Evolutionary conservation across 1,140 invertebrate species (phyloP).

Genomic region (Drosophila ficusphila): DNA sequence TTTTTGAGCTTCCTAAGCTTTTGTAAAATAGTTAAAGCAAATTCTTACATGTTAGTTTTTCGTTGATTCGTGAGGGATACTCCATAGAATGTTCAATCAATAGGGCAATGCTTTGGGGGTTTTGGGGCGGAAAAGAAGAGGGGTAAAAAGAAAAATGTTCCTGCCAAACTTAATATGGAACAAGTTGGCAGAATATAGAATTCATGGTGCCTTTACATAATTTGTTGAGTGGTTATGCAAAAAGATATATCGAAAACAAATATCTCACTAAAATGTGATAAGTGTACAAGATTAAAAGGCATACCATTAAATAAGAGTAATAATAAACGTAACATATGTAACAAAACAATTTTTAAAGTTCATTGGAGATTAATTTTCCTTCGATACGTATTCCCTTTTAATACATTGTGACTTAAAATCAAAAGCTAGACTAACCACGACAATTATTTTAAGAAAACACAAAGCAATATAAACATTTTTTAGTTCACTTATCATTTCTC

Average conservation of each 20-base stretch:
- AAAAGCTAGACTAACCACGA: too few relatives aligned
- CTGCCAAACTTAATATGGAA: neutral
- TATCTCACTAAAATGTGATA: too few relatives aligned
- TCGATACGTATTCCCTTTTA: too few relatives aligned
- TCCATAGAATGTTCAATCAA: conserved; percentile 49
- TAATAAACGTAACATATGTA: too few relatives aligned
- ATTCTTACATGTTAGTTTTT: conserved; percentile 64
- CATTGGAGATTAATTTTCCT: too few relatives aligned
- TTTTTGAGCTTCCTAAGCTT: conserved; percentile 57
- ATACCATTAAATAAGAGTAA: too few relatives aligned
- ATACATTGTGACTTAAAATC: too few relatives aligned
- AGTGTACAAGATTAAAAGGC: too few relatives aligned
- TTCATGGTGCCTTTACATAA: neutral
- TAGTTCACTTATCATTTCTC: neutral
- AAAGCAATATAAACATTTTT: neutral
- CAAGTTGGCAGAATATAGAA: neutral
- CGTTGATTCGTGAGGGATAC: conserved; percentile 45
- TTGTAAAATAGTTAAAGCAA: conserved; percentile 62
- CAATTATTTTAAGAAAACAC: too few relatives aligned
- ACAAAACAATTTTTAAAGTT: too few relatives aligned
- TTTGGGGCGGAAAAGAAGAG: neutral
- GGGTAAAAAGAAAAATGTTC: neutral
- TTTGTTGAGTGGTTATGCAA: too few relatives aligned
- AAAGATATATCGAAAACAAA: too few relatives aligned
- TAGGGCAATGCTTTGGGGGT: conserved; percentile 27